Evolutionary conservation across 2,888 invertebrate species (phyloP), one percentile per base, ranked within the genome.

Genomic region (Standfussiana lucernea): DNA sequence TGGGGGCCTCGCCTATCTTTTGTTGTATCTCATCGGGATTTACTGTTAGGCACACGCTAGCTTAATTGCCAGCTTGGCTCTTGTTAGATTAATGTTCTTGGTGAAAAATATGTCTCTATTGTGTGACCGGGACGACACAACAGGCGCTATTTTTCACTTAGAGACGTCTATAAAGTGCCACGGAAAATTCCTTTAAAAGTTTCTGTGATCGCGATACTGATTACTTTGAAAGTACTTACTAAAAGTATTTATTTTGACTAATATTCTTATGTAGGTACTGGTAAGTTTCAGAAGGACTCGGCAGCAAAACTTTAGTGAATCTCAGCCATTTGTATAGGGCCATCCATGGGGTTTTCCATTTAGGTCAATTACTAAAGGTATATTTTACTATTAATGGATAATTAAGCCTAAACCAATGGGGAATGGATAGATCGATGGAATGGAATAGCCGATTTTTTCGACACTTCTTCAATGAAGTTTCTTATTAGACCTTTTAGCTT

Each of bases 11-110:
- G 71, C 66, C 62, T 77, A 72, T 84, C 84, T 72, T 18, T 64
- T 66, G 77, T 83, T 64, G 72, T 77, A 80, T 84, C 74, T 77
- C 77, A 65, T 72, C 59, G 77, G 47, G 72, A 79, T 84, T 77
- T 84, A 84, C 80, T 77, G 77, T 77, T 75, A 81, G 42, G n/a
- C 35, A 77, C 62, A 77, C 24, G 81, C 69, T 53, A 35, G 72
- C 59, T 81, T 84, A 84, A 84, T 84, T 84, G 70, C 74, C 64
- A 64, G 62, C 47, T 80, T 59, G 50, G 68, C n/a, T 74, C 56
- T 74, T 24, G 61, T 66, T 69, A 42, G 45, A 62, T 13, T 53
- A 2, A 37, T 37, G 40, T 42, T 67, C 40, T 15, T 64, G 15
- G 8, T 1, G n/a, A 67, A n/a, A 72, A 56, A 35, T 45, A 28